These are phyloP conservation scores for Eristalinus aeneus DNA, from an alignment of 2,888 invertebrate species.

Conservation along the genomic window DNA sequence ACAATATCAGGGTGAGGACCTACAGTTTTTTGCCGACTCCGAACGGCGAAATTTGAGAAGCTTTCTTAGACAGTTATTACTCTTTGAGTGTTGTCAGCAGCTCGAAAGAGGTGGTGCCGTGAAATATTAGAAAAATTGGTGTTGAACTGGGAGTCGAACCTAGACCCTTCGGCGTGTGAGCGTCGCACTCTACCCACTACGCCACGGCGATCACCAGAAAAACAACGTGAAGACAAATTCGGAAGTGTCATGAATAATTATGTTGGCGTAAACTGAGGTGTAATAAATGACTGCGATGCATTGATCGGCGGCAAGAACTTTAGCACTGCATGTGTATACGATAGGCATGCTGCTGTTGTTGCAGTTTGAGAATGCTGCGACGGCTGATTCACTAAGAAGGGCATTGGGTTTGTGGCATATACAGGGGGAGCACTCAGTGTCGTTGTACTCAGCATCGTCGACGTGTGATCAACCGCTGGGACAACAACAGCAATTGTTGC, in stretches of 20 bases:
- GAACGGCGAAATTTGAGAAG: no score
- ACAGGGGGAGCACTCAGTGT: no score
- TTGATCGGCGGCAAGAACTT: no score
- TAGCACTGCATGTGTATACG: background rate
- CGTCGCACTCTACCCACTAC: no score
- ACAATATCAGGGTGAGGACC: slow-evolving; percentile 34
- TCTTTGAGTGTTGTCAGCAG: no score
- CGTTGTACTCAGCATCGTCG: background rate
- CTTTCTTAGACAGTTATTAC: no score
- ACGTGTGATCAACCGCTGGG: background rate
- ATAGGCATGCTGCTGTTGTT: background rate
- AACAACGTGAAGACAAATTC: slow-evolving; percentile 12
- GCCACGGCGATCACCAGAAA: no score
- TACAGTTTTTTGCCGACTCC: slow-evolving; percentile 26
- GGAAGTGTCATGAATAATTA: slow-evolving; percentile 8
- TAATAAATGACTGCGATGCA: background rate
- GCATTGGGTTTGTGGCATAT: background rate
- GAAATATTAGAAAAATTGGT: no score
- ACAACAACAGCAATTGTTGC: background rate
- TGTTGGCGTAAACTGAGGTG: slow-evolving; percentile 4
- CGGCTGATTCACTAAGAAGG: background rate
- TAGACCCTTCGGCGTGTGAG: no score
- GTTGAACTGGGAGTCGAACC: no score
- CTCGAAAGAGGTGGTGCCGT: no score
- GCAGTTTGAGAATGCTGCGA: background rate